Base-by-base conservation (phyloP, 2,113 vertebrate genomes). In the Pardalotus punctatus region DNA sequence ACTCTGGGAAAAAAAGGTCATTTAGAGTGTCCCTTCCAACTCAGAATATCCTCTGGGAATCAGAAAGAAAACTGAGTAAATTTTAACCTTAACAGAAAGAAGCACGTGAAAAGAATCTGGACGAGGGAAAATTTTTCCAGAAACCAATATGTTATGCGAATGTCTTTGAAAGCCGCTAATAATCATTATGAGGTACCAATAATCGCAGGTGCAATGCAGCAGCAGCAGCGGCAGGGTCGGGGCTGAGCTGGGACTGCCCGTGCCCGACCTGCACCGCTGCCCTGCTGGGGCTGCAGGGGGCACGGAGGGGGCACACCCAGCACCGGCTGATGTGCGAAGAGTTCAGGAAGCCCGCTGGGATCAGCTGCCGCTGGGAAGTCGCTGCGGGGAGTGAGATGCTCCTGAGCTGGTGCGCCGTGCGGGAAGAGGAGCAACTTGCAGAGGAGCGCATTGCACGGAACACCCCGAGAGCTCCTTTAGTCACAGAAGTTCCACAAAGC, bases 131-230 rank as follows among this genome's bases (percentile, higher is more conserved):
- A 50, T 16, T 45, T 28, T 12, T 40, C 27, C n/a, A 29, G 77
- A 62, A 70, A 84, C 43, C 38, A 47, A 25, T 33, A 43, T 83
- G 33, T 54, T 0, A 20, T 14, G 22, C 22, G 15, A 51, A 48
- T 11, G 8, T 10, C 40, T 86, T 47, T 51, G 40, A 25, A 56
- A 60, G 57, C 19, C 28, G 29, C 27, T 78, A 29, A 33, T 4
- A 18, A 14, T 2, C 40, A 5, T 9, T 6, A 4, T 4, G 2
- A 13, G 62, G 24, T 6, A 4, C 35, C 42, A 2, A 3, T 1
- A 10, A 4, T 0, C 4, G 1, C 1, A 16, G 51, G 12, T 2
- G 31, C n/a, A n/a, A n/a, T n/a, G n/a, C n/a, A n/a, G 38, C 38
- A 40, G 38, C 14, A 31, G 48, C 47, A 3, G 31, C 48, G 13